phyloP scores from a whole-genome alignment of 2,888 invertebrate species.

The Tetanocera ferruginea region DNA sequence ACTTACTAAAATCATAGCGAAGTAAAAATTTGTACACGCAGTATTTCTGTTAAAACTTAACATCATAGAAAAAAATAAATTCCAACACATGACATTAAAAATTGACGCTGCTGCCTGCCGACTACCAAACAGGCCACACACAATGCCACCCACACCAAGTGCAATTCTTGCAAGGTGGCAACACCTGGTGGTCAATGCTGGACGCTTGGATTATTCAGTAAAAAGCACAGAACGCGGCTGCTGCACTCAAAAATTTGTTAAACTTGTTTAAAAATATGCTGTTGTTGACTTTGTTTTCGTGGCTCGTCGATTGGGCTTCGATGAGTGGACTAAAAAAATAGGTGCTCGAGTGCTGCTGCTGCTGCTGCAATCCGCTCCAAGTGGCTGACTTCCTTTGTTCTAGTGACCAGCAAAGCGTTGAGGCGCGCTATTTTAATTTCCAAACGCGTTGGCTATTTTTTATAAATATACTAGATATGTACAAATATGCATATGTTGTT shows the following conservation, averaged over 20 bases:
- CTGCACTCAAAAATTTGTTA: conserved; percentile 28
- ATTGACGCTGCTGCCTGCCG: background rate
- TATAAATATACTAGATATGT: background rate
- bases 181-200: background rate
- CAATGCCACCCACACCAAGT: background rate
- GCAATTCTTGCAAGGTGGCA: background rate
- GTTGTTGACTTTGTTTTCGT: background rate
- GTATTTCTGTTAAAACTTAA: background rate
- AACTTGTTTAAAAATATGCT: conserved; percentile 1
- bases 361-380: background rate
- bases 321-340: background rate
- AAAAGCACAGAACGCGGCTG: conserved; percentile 48
- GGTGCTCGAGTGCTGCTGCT: background rate
- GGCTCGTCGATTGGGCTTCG: background rate
- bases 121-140: background rate
- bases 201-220: conserved; percentile 19
- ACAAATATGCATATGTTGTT: conserved; percentile 46
- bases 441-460: background rate
- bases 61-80: background rate
- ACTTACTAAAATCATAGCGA: background rate
- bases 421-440: conserved; percentile 31
- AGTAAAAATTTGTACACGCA: background rate
- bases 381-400: conserved; percentile 37
- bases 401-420: conserved; percentile 22
- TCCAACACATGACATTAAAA: background rate